Evolutionary conservation across 2,888 invertebrate genomes (phyloP).

Genomic region (Sphecodes monilicornis): DNA sequence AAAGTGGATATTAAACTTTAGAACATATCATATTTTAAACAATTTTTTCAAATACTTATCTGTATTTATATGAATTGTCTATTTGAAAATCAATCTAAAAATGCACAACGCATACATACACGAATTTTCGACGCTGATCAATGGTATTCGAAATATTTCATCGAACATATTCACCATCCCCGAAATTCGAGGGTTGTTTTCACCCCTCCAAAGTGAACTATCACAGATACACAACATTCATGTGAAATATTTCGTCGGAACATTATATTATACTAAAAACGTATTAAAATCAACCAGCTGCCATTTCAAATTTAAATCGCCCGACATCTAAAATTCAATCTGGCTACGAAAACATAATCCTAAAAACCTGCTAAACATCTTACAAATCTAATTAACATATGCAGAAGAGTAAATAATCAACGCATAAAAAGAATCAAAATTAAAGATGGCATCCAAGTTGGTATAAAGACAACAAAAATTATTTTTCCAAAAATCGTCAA

Average conservation of each 20-base stretch:
- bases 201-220: not conserved
- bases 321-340: not conserved
- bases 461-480: not conserved
- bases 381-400: not conserved
- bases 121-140: conserved; percentile 47
- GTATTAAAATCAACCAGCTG: not conserved
- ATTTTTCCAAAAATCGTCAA: too few species aligned
- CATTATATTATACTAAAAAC: not conserved
- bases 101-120: not conserved
- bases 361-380: too few species aligned
- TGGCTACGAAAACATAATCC: not conserved
- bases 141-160: conserved; percentile 7
- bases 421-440: not conserved
- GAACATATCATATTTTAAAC: not conserved
- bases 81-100: not conserved
- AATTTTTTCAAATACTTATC: not conserved
- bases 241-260: not conserved
- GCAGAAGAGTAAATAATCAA: not conserved
- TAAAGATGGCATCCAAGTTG: not conserved
- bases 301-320: not conserved
- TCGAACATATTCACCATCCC: not conserved
- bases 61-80: not conserved
- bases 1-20: not conserved
- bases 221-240: not conserved
- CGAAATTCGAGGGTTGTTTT: not conserved